phyloP scores from a whole-genome alignment of 2,797 vertebrate genomes.

The Rhincodon typus region DNA sequence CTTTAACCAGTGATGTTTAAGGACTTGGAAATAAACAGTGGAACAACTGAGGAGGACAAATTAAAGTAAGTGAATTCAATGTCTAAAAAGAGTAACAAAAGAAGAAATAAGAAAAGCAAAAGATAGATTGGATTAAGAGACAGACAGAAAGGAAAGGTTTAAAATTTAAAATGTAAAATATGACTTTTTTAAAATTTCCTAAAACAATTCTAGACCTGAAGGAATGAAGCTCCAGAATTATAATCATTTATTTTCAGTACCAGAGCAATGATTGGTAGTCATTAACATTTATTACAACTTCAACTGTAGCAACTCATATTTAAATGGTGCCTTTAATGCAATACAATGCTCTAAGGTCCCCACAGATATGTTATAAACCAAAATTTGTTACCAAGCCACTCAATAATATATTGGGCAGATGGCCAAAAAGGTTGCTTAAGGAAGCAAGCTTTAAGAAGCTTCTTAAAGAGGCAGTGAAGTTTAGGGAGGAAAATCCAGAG shows the following conservation, averaged over 20 bases:
- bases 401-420: background rate
- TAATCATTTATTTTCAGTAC: background rate
- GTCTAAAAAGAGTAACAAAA: background rate
- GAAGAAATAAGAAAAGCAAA: background rate
- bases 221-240: background rate
- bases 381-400: background rate
- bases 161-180: background rate
- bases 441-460: background rate
- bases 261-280: background rate
- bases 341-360: background rate
- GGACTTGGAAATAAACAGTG: background rate
- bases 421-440: background rate
- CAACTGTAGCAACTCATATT: background rate
- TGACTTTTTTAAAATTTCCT: background rate
- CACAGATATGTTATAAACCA: background rate
- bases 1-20: background rate
- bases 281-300: background rate
- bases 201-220: background rate
- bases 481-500: background rate
- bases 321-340: background rate
- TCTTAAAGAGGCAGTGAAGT: background rate
- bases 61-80: background rate
- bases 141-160: background rate
- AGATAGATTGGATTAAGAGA: background rate
- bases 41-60: background rate